phyloP scores from a whole-genome alignment of 2,888 invertebrate species.

The Mesochorus sp. region DNA sequence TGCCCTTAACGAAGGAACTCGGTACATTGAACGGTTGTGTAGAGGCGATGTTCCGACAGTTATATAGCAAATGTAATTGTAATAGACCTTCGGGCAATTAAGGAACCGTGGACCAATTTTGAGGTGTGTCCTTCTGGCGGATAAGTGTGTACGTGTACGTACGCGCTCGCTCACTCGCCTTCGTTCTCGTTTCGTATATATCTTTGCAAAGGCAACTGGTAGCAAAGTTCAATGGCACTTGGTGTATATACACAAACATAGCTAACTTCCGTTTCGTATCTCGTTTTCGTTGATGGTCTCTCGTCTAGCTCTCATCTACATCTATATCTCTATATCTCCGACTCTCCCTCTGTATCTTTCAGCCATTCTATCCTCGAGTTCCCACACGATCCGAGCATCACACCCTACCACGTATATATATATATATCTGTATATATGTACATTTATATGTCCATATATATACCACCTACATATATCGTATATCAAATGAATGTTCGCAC shows the following conservation, averaged over 20 bases:
- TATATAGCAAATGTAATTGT: constrained; percentile 44
- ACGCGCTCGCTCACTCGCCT: background rate
- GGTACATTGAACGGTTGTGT: constrained; percentile 8
- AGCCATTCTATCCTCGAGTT: background rate
- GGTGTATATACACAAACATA: background rate
- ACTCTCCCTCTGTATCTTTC: constrained; percentile 28
- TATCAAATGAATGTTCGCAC: no score
- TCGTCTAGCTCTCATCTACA: constrained; percentile 23
- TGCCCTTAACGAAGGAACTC: constrained; percentile 46
- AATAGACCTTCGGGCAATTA: constrained; percentile 55
- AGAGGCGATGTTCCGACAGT: constrained; percentile 3
- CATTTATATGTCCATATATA: no score
- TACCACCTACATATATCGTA: no score
- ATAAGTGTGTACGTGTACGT: background rate
- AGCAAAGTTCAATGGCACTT: constrained; percentile 9
- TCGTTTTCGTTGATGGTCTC: constrained; percentile 35
- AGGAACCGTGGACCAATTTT: constrained; percentile 45
- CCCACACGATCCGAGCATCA: constrained; percentile 14
- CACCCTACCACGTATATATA: background rate
- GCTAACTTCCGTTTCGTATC: constrained; percentile 27
- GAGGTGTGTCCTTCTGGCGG: constrained; percentile 33
- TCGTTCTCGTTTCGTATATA: background rate
- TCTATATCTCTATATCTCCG: constrained; percentile 22
- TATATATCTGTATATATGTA: background rate
- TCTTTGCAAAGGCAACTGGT: constrained; percentile 24